These are phyloP conservation scores for Terebella lapidaria DNA, from an alignment of 2,888 invertebrate species.

Conservation along the genomic window DNA sequence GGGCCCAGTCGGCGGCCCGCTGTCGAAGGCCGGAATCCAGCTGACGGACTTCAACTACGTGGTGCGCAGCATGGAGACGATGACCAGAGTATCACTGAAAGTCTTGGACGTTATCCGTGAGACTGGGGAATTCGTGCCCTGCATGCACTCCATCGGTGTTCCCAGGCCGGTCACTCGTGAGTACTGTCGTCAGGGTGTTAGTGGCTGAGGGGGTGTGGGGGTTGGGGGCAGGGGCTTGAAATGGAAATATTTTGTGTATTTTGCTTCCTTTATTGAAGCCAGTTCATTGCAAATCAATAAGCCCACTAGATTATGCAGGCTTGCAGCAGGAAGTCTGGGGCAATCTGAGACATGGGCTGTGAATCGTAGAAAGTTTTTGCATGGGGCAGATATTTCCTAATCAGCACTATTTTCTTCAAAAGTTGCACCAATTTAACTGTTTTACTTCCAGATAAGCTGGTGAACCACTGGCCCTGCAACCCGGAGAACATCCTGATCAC, in stretches of 20 bases:
- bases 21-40: constrained; percentile 33
- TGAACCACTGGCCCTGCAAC: constrained; percentile 37
- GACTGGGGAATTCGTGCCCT: constrained; percentile 29
- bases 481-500: constrained; percentile 28
- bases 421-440: no score
- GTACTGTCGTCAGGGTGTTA: constrained; percentile 4
- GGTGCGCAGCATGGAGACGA: constrained; percentile 32
- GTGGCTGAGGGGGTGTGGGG: no score
- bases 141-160: constrained; percentile 31
- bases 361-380: no score
- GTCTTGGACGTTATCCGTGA: constrained; percentile 24
- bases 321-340: no score
- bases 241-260: no score
- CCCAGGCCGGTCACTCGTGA: constrained; percentile 24
- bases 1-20: constrained; percentile 34
- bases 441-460: constrained; percentile 19
- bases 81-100: constrained; percentile 30
- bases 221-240: no score
- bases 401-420: no score
- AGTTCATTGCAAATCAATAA: no score
- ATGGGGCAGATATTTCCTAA: no score
- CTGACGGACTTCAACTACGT: constrained; percentile 36
- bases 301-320: no score
- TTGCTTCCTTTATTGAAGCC: no score
- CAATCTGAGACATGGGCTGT: no score